phyloP scores from a whole-genome alignment of 2,113 vertebrate species.

The Solea solea region DNA sequence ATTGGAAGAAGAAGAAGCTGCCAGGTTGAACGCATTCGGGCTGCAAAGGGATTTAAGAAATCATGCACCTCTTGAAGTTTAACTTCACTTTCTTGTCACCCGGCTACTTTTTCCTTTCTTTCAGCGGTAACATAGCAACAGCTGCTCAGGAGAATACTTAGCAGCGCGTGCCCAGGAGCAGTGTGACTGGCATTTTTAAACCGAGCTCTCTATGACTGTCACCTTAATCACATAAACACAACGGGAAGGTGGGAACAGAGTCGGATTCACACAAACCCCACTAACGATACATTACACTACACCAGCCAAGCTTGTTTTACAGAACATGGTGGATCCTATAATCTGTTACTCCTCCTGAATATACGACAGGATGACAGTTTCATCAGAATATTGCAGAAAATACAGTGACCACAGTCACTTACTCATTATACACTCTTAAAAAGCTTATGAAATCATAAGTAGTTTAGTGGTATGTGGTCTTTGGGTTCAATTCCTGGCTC shows the following conservation, averaged over 20 bases:
- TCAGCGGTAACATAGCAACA: conserved; percentile 62
- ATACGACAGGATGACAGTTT: no score
- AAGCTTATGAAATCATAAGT: no score
- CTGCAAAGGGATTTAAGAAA: conserved; percentile 33
- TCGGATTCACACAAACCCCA: not conserved
- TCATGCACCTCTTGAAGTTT: conserved; percentile 43
- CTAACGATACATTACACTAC: not conserved
- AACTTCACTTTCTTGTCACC: conserved; percentile 59
- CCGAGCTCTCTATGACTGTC: conserved; percentile 43
- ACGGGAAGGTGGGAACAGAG: conserved; percentile 33
- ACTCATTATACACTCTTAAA: no score
- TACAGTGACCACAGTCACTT: no score
- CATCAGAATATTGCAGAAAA: no score
- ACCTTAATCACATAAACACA: conserved; percentile 62
- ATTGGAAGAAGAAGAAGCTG: conserved; percentile 15
- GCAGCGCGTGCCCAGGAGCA: conserved; percentile 44
- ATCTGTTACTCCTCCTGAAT: no score
- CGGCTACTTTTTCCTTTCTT: conserved; percentile 18
- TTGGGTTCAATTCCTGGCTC: no score
- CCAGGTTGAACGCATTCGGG: conserved; percentile 5
- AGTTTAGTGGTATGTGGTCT: no score
- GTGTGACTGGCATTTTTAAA: conserved; percentile 65
- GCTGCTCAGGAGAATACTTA: conserved; percentile 52
- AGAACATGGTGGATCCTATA: conserved; percentile 4
- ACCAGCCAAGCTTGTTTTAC: conserved; percentile 10